These are phyloP conservation scores for Drosophila helvetica DNA, from an alignment of 2,888 invertebrate genomes.

Conservation along the genomic window DNA sequence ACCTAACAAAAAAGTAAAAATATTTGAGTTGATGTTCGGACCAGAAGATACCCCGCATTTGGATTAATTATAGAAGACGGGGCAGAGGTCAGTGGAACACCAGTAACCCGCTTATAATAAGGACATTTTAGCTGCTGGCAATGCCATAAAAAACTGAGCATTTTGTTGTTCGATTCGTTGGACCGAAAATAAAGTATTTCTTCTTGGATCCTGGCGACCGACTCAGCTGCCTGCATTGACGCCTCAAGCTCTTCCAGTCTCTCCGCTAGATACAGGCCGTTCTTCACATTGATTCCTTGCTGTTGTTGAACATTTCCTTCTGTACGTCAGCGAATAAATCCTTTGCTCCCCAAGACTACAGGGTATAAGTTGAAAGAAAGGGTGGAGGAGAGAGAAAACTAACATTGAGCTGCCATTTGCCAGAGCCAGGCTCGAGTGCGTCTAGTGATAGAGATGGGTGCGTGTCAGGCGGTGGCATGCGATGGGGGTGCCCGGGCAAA, in stretches of 20 bases:
- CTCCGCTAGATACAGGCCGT: too few relatives aligned
- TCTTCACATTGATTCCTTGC: too few relatives aligned
- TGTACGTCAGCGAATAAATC: neutral
- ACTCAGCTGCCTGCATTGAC: too few relatives aligned
- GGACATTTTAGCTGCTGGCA: too few relatives aligned
- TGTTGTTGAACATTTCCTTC: neutral
- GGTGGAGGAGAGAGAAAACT: conserved; percentile 35
- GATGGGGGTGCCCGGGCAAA: conserved; percentile 15
- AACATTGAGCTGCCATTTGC: conserved; percentile 70
- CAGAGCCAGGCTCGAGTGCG: conserved; percentile 53
- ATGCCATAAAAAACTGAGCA: too few relatives aligned
- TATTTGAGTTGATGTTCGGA: neutral
- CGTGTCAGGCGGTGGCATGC: conserved; percentile 47
- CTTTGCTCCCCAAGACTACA: neutral
- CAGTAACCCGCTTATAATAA: too few relatives aligned
- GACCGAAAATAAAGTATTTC: too few relatives aligned
- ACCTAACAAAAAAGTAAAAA: conserved; percentile 22
- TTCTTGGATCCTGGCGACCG: too few relatives aligned
- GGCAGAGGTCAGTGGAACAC: fast-evolving
- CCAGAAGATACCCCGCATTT: neutral
- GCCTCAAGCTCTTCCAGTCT: too few relatives aligned
- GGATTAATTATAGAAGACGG: fast-evolving
- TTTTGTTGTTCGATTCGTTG: too few relatives aligned
- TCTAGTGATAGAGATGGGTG: conserved; percentile 58
- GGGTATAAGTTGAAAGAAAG: conserved; percentile 4